phyloP scores from a whole-genome alignment of 2,113 vertebrate species.

The Mus spicilegus region DNA sequence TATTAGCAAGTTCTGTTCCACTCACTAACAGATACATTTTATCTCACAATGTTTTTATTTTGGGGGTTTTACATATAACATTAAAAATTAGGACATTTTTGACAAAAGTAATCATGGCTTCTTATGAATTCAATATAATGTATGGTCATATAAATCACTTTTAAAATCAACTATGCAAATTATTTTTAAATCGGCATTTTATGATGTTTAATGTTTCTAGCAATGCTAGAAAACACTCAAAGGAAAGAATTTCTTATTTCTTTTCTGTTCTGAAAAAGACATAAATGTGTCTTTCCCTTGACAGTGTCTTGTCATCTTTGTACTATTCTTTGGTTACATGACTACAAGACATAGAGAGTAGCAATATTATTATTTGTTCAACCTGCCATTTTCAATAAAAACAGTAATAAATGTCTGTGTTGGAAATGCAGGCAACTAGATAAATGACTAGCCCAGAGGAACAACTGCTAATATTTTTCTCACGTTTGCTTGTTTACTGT shows the following conservation, averaged over 20 bases:
- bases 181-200: background rate
- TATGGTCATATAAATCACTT: background rate
- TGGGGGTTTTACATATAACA: background rate
- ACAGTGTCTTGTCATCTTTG: constrained; percentile 1
- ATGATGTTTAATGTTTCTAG: background rate
- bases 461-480: background rate
- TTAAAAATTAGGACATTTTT: background rate
- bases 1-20: background rate
- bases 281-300: background rate
- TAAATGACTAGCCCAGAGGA: constrained; percentile 36
- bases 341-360: background rate
- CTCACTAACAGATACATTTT: background rate
- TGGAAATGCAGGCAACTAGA: constrained; percentile 47
- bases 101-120: background rate
- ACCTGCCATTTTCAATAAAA: constrained; percentile 29
- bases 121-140: background rate
- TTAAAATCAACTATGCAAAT: background rate
- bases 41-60: background rate
- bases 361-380: constrained; percentile 11
- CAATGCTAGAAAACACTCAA: background rate
- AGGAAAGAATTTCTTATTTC: background rate
- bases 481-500: background rate
- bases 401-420: constrained; percentile 34
- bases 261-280: background rate
- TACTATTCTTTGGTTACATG: background rate